Evolutionary conservation across 2,113 vertebrate species (phyloP), one percentile per base, ranked within the genome.

Genomic region (Dascyllus trimaculatus): DNA sequence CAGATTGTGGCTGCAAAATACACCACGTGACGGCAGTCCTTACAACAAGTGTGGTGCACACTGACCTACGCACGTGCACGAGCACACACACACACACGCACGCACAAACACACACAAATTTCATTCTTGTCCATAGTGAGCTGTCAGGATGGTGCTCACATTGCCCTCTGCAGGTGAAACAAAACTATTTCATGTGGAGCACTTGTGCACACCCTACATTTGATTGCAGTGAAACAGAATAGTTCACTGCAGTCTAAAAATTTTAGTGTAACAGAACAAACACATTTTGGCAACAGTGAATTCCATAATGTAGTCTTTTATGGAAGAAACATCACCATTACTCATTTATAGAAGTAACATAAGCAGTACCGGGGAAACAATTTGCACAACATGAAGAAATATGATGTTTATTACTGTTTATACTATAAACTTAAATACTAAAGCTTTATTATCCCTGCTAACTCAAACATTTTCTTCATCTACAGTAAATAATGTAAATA

Each of bases 1-100:
- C 32, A 51, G 43, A 48, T 51, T 18, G n/a, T 56, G 2, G 15
- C 4, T 54, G 29, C 2, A 11, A 25, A 38, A 7, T 53, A 15
- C 2, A 56, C 78, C 78, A 78, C 70, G 58, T 21, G 75, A 54
- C 51, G 62, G 62, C 68, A 77, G 65, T 62, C 19, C 70, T 56
- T 2, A 49, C 40, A 53, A 7, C 11, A 48, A 2, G 15, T 48
- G 46, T 35, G 9, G 32, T 35, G 2, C 29, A 29, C 29, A 6
- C 29, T 29, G 32, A 35, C 32, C 32, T 43, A 15, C 40, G n/a
- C n/a, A n/a, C n/a, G n/a, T 43, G 40, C 40, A 15, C 38, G 38
- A 1, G 35, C 2, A 18, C n/a, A 46, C 38, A 40, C 40, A 43
- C 1, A 52, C 2, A 18, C n/a, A 46, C 38, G 11, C 40, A 43